Evolutionary conservation across 2,113 vertebrate genomes (phyloP).

Genomic region (Acrocephalus kingi): DNA sequence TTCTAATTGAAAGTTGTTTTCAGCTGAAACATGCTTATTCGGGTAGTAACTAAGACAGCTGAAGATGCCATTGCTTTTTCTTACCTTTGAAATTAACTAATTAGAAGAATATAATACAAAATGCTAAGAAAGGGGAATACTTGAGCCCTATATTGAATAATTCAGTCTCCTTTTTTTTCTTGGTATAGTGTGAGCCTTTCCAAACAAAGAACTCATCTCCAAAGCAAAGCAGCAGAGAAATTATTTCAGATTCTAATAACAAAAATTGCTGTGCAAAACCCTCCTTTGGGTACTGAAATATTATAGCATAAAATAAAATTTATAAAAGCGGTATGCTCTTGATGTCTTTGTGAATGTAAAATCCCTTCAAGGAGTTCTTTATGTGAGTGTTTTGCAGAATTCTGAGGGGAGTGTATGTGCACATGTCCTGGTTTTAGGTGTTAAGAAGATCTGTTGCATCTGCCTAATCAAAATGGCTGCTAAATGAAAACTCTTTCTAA

Average conservation of each 20-base stretch:
- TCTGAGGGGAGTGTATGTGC: not conserved
- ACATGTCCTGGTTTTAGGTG: not conserved
- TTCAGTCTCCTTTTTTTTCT: not conserved
- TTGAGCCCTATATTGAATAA: not conserved
- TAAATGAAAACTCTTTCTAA: not conserved
- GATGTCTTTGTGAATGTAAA: not conserved
- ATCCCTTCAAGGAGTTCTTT: not conserved
- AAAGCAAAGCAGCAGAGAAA: not conserved
- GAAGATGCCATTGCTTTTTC: not conserved
- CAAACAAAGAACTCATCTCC: not conserved
- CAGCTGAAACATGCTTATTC: not conserved
- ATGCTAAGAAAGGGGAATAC: not conserved
- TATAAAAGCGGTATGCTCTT: not conserved
- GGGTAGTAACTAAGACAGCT: not conserved
- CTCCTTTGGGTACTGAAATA: not conserved
- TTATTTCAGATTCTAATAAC: not conserved
- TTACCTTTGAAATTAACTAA: not conserved
- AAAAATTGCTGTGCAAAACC: not conserved
- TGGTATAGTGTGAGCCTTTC: not conserved
- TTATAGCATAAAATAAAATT: not conserved
- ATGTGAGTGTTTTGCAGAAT: not conserved
- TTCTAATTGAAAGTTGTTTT: not conserved
- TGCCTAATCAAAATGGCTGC: constrained; percentile 23
- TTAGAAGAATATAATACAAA: not conserved
- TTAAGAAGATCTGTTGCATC: not conserved